Conservation (phyloP, 1,140 invertebrate genomes). For the Drosophila chauvacae region DNA sequence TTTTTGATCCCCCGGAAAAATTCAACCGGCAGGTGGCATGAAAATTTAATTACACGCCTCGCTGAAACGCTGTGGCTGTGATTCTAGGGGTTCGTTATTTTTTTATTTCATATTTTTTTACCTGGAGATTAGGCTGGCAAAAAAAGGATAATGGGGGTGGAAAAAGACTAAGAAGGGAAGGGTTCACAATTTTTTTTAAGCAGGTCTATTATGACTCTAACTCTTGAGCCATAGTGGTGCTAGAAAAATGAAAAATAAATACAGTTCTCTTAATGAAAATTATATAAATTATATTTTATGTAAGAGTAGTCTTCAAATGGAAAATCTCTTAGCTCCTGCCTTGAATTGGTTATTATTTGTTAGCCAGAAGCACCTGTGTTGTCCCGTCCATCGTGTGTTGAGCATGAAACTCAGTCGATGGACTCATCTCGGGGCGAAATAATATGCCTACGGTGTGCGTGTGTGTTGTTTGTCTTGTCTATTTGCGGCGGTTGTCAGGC, state of each 20-base stretch:
- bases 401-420: constrained; percentile 5
- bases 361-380: not conserved
- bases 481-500: constrained; percentile 65
- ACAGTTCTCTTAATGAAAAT: not conserved
- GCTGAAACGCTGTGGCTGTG: constrained; percentile 28
- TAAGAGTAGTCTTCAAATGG: not conserved
- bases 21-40: constrained; percentile 45
- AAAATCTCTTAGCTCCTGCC: not conserved
- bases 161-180: not conserved
- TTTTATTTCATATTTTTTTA: constrained; percentile 7
- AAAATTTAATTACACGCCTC: constrained; percentile 64
- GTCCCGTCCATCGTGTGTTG: not conserved
- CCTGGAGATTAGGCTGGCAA: constrained; percentile 16
- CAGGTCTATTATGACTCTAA: not conserved
- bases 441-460: constrained; percentile 36
- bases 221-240: not conserved
- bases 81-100: constrained; percentile 4
- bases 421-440: constrained; percentile 17
- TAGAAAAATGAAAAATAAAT: not conserved
- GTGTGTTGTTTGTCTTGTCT: constrained; percentile 67
- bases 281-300: not conserved
- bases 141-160: constrained; percentile 11
- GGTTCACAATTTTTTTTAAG: constrained; percentile 6
- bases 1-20: constrained; percentile 5
- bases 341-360: not conserved